phyloP scores from a whole-genome alignment of 1,140 invertebrate genomes.

The Linepithema humile region DNA sequence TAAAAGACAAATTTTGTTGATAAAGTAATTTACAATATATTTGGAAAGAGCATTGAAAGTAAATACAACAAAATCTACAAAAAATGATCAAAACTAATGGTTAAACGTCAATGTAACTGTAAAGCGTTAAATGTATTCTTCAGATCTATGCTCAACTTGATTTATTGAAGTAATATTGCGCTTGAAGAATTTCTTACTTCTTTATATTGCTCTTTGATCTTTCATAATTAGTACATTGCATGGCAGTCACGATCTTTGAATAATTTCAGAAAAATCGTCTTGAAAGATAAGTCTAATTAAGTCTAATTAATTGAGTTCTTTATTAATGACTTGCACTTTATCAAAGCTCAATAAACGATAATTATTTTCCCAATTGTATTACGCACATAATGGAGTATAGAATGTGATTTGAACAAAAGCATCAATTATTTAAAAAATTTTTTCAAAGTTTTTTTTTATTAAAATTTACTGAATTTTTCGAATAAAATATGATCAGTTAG shows the following conservation, averaged over 20 bases:
- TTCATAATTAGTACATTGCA: background rate
- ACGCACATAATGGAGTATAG: background rate
- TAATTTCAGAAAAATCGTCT: background rate
- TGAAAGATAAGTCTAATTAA: constrained; percentile 1
- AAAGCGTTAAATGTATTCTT: background rate
- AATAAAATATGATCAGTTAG: too few species aligned
- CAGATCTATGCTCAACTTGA: background rate
- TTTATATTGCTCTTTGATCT: background rate
- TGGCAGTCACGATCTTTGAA: background rate
- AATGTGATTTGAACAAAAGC: background rate
- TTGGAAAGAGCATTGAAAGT: too few species aligned
- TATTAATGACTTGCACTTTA: background rate
- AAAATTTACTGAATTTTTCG: too few species aligned
- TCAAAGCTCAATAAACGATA: background rate
- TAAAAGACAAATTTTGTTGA: too few species aligned
- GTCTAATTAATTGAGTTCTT: background rate
- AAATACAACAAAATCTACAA: too few species aligned
- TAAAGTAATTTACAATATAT: too few species aligned
- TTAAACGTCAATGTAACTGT: background rate
- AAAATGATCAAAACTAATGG: too few species aligned
- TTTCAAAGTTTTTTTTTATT: too few species aligned
- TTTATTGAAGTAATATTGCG: background rate
- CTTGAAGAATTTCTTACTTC: background rate
- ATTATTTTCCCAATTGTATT: background rate
- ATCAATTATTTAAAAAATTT: too few species aligned